These are phyloP conservation scores for Pedionomus torquatus DNA, from an alignment of 2,113 vertebrate genomes.

Conservation along the genomic window DNA sequence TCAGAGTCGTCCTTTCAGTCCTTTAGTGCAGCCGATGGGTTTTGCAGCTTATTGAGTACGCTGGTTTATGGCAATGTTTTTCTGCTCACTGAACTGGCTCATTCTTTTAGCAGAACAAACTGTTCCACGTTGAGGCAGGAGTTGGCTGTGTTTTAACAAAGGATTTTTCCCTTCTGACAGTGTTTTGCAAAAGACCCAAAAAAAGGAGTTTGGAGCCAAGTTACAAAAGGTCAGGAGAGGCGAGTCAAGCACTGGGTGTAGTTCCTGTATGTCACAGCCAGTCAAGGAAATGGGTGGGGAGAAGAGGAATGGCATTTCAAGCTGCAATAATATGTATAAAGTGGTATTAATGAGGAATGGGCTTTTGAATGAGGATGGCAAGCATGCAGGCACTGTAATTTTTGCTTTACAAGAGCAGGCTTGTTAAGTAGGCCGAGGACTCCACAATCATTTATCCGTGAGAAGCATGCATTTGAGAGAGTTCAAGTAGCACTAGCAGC, in stretches of 20 bases:
- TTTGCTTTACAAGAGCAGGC: background rate
- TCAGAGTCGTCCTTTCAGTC: background rate
- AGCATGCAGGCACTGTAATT: conserved; percentile 22
- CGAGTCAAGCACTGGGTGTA: conserved; percentile 78
- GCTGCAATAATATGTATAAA: conserved; percentile 53
- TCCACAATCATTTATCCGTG: background rate
- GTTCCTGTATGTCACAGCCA: conserved; percentile 81
- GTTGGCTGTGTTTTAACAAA: conserved; percentile 84
- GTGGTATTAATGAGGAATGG: conserved; percentile 58
- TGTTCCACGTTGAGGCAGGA: conserved; percentile 81
- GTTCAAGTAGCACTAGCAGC: conserved; percentile 24
- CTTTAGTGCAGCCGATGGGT: conserved; percentile 3
- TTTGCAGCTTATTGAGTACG: conserved; percentile 66
- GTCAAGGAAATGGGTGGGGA: conserved; percentile 79
- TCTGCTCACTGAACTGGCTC: conserved; percentile 84
- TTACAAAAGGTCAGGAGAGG: conserved; percentile 84
- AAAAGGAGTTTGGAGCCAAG: conserved; percentile 82
- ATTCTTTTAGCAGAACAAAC: conserved; percentile 83
- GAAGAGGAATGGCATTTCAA: conserved; percentile 65
- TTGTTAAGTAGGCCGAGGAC: background rate
- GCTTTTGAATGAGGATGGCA: conserved; percentile 45
- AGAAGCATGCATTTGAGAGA: background rate
- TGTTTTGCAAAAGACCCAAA: conserved; percentile 82
- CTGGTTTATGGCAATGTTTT: conserved; percentile 79
- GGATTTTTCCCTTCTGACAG: conserved; percentile 76